Percentiles rank a stretch among this genome's conserved stretches.
These are phyloP conservation scores for Meiosimyza decipiens DNA, from an alignment of 2,888 invertebrate species.

Conservation along the genomic window DNA sequence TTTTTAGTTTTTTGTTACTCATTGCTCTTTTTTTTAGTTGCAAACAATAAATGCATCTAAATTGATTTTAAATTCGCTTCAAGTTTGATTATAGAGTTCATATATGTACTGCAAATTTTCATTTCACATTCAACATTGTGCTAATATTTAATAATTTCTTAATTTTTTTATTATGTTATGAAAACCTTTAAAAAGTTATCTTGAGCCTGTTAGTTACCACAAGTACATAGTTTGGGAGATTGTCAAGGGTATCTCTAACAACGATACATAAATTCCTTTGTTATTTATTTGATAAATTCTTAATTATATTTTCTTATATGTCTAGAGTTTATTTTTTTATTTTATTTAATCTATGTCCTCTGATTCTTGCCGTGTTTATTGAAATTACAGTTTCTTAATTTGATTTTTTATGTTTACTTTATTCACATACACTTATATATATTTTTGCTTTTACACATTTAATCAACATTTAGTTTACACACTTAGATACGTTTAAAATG, in stretches of 20 bases:
- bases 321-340: conserved; percentile 41
- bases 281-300: conserved; percentile 22
- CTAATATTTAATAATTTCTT: conserved; percentile 21
- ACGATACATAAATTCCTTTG: conserved; percentile 30
- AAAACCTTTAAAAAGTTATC: conserved; percentile 1
- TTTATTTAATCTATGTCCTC: conserved; percentile 41
- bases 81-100: conserved; percentile 36
- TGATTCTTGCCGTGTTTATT: conserved; percentile 52
- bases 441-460: conserved; percentile 31
- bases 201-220: conserved; percentile 15
- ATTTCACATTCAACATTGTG: conserved; percentile 33
- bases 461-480: conserved; percentile 52
- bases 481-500: conserved; percentile 49
- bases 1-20: conserved; percentile 28
- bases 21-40: conserved; percentile 12
- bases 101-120: conserved; percentile 1
- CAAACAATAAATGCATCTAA: conserved; percentile 22
- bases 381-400: conserved; percentile 67
- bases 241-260: conserved; percentile 35
- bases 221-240: conserved; percentile 14
- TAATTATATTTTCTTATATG: conserved; percentile 32
- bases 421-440: conserved; percentile 41
- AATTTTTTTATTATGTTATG: conserved; percentile 5
- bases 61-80: conserved; percentile 53
- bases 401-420: conserved; percentile 41